Percentiles rank a stretch among this genome's conserved stretches.
These are phyloP conservation scores for Venusia cambrica DNA, from an alignment of 2,888 invertebrate genomes.

Conservation along the genomic window DNA sequence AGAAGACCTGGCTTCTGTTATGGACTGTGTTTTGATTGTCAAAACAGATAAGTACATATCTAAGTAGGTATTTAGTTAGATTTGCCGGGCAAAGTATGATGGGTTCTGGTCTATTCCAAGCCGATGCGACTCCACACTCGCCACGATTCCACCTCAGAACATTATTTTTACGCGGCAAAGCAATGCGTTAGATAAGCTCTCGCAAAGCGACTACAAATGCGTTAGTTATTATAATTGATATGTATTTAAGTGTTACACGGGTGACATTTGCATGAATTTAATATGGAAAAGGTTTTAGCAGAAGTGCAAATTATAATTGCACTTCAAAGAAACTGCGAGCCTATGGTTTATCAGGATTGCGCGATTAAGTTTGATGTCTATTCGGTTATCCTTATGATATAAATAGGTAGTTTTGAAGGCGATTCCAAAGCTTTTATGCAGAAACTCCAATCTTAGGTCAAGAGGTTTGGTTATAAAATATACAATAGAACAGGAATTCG, in stretches of 20 bases:
- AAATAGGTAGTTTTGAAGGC: slow-evolving; percentile 11
- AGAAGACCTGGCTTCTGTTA: too few relatives aligned
- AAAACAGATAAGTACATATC: too few relatives aligned
- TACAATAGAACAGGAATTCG: too few relatives aligned
- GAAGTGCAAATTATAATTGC: slow-evolving; percentile 46
- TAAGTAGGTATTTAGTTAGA: too few relatives aligned
- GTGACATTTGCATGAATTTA: slow-evolving; percentile 44
- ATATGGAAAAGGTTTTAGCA: slow-evolving; percentile 47
- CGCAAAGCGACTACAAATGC: slow-evolving; percentile 39
- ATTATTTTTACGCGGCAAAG: slow-evolving; percentile 22
- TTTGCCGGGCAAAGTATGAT: too few relatives aligned
- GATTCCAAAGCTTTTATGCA: slow-evolving; percentile 3
- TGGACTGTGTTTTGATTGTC: too few relatives aligned
- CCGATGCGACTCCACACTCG: slow-evolving; percentile 7
- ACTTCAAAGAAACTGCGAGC: slow-evolving; percentile 23
- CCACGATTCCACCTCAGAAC: slow-evolving; percentile 18
- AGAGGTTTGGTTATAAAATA: too few relatives aligned
- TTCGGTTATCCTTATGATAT: slow-evolving; percentile 13
- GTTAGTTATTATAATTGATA: slow-evolving; percentile 46
- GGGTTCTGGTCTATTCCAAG: slow-evolving; percentile 3
- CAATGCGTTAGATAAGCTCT: slow-evolving; percentile 39
- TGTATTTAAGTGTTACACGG: slow-evolving; percentile 33
- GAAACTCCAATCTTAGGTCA: too few relatives aligned
- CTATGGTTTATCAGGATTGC: slow-evolving; percentile 21
- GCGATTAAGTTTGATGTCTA: slow-evolving; percentile 13